Conservation (phyloP, 2,888 invertebrate genomes). For the Perizoma affinitatum region DNA sequence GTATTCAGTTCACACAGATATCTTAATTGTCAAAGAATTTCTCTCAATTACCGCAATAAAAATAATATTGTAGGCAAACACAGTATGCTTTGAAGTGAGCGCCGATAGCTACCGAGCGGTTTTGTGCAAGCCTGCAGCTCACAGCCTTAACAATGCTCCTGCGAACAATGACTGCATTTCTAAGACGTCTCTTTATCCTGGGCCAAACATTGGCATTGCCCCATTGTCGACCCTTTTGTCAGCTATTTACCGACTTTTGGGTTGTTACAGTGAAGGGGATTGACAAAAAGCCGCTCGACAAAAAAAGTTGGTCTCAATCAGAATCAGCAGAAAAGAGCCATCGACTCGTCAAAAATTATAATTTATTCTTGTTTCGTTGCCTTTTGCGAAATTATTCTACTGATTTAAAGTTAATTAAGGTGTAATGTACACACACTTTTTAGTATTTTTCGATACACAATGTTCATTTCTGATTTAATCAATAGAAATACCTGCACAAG, state of each 20-base stretch:
- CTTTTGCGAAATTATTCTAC: conserved; percentile 40
- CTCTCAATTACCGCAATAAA: conserved; percentile 80
- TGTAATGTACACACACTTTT: conserved; percentile 8
- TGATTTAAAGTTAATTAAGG: conserved; percentile 46
- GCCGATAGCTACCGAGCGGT: conserved; percentile 78
- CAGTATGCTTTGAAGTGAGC: conserved; percentile 62
- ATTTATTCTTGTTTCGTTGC: conserved; percentile 49
- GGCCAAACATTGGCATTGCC: conserved; percentile 81
- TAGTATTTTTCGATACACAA: conserved; percentile 5
- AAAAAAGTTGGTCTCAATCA: conserved; percentile 63
- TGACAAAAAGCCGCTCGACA: conserved; percentile 57
- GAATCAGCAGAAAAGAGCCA: conserved; percentile 56
- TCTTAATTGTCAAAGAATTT: conserved; percentile 49
- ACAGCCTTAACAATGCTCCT: conserved; percentile 58
- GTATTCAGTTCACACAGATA: conserved; percentile 52
- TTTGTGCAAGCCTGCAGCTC: conserved; percentile 73
- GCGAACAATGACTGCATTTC: conserved; percentile 69
- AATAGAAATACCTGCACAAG: too few species aligned
- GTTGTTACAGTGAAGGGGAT: conserved; percentile 69
- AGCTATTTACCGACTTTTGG: conserved; percentile 81
- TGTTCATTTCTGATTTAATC: too few species aligned
- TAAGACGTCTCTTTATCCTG: conserved; percentile 75
- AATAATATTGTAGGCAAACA: conserved; percentile 81
- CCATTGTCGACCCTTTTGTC: conserved; percentile 76
- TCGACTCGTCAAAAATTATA: conserved; percentile 56